Evolutionary conservation across 2,888 invertebrate genomes (phyloP).

Genomic region (Drosophila antonietae): DNA sequence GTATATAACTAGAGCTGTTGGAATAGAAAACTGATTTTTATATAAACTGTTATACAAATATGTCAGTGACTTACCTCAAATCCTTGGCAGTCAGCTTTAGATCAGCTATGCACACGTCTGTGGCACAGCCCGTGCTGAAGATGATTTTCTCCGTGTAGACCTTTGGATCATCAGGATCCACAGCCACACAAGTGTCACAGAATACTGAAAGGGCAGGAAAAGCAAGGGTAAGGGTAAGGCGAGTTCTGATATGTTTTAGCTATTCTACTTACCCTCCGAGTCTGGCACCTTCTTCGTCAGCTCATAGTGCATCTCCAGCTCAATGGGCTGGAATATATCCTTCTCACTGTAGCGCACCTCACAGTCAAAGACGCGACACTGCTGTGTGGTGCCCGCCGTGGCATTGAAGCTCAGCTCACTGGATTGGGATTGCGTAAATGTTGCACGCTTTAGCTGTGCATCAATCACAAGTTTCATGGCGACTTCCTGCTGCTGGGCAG

Average conservation of each 20-base stretch:
- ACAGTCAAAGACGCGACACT: constrained; percentile 80
- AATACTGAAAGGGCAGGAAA: constrained; percentile 66
- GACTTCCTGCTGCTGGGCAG: constrained; percentile 76
- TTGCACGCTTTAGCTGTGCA: constrained; percentile 81
- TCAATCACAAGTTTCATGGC: constrained; percentile 80
- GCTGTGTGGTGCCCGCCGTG: constrained; percentile 66
- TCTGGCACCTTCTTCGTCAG: constrained; percentile 81
- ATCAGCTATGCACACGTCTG: constrained; percentile 83
- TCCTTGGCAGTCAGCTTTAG: constrained; percentile 77
- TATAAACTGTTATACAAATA: neutral
- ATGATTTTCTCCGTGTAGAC: constrained; percentile 81
- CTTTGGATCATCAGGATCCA: constrained; percentile 83
- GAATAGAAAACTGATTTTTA: neutral
- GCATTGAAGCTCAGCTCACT: constrained; percentile 80
- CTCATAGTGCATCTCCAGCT: constrained; percentile 83
- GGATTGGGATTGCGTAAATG: constrained; percentile 71
- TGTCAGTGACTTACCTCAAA: constrained; percentile 63
- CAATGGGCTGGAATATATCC: constrained; percentile 85
- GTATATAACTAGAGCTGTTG: constrained; percentile 76
- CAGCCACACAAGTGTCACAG: constrained; percentile 83
- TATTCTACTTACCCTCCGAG: constrained; percentile 70
- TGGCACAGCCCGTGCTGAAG: constrained; percentile 84
- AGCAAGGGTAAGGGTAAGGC: neutral
- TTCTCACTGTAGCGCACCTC: constrained; percentile 81
- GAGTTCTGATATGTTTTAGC: neutral